Evolutionary conservation across 2,888 invertebrate species (phyloP), one percentile per base, ranked within the genome.

Genomic region (Tiphia femorata): DNA sequence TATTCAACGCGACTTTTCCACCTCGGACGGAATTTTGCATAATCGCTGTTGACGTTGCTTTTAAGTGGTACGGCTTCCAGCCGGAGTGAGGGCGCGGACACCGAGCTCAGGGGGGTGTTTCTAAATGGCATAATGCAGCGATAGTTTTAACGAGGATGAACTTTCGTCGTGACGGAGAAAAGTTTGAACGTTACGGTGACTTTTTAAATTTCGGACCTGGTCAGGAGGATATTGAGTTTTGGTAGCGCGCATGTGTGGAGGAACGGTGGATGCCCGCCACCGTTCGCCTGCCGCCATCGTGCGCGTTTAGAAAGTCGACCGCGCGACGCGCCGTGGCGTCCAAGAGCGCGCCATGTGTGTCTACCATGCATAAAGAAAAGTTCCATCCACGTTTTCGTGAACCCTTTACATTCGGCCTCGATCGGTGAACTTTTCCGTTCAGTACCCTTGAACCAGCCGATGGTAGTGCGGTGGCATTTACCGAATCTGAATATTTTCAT

Each of bases 1-100:
- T 29, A 20, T 57, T 47, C 43, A 19, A 4, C 10, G 40, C 17
- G 52, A 47, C 47, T 53, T 48, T 52, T 10, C 52, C 8, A 14
- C 14, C 8, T 47, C 19, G 17, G 44, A 57, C 41, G 20, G 14
- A 42, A 50, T 55, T 58, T 55, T 58, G 42, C 50, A 58, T 58
- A 58, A 58, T 55, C 29, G 23, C 46, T 7, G 51, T 38, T 50
- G 49, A 58, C 46, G 50, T 41, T 50, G 42, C 46, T 58, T 48
- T 38, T 49, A 55, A 58, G 49, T 49, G 46, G 40, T 35, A 30
- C 37, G 35, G n/a, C 37, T 30, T 27, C 10, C 10, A 46, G 40
- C 41, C 20, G 19, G 27, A 21, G 10, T 20, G 29, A 10, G 25
- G 23, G 10, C 12, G n/a, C n/a, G 30, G 35, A 37, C 23, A 50